Evolutionary conservation across 2,888 invertebrate species (phyloP), one percentile per base, ranked within the genome.

Genomic region (Zaprionus obscuricornis): DNA sequence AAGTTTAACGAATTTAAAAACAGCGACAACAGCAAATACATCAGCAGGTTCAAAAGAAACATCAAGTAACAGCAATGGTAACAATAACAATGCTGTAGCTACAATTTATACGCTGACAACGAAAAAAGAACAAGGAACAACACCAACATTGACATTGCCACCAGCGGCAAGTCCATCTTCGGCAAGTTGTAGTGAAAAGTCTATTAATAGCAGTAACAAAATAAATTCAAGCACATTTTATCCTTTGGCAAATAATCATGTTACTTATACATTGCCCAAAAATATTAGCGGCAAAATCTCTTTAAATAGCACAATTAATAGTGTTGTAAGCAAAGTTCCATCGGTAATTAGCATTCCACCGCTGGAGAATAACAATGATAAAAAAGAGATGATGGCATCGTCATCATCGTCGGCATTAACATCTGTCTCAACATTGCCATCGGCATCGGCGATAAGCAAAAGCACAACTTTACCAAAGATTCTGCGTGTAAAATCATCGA

Each of bases 291-390:
- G 90, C 11, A 90, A 90, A 66, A 81, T 90, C 56, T 89, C 90
- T 4, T 67, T 90, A 3, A 90, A 90, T 51, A 88, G 89, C 62
- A 88, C 90, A 58, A 88, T 91, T 56, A 86, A 90, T 40, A 88
- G 89, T 76, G 90, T 90, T 56, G 88, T 91, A 39, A 90, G 89
- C 72, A 89, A 90, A 65, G 90, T 90, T 39, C 90, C 90, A 16
- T 90, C 90, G 31, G 89, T 89, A 16, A 90, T 90, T 46, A 91
- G 88, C 58, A 89, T 90, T 62, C 90, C 89, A 52, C 79, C 87
- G 3, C 65, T 59, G 34, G 76, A 79, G 40, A 85, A 72, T 27
- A 78, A 66, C 62, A 83, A 66, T 39, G 51, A 66, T 14, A 18
- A 18, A 4, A 39, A 37, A 13, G 52, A 47, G 11, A n/a, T n/a